Evolutionary conservation across 2,797 vertebrate genomes (phyloP), one percentile per base, ranked within the genome.

Genomic region (Serranus cabrilla): DNA sequence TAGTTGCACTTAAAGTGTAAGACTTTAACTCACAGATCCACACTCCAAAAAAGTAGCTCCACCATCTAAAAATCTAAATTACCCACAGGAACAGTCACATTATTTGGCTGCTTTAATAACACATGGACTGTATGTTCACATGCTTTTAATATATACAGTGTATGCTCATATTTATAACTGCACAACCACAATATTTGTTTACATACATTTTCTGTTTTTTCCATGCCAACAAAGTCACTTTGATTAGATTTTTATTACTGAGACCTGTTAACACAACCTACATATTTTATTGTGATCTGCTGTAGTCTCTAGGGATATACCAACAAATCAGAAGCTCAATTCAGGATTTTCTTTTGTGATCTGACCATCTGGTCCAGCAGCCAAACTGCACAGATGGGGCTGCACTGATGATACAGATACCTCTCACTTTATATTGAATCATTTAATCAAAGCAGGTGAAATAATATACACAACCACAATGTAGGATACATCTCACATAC

Each of bases 381-480:
- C 18, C 5, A 17, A 20, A 23, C 54, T 23, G 0, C 17, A 27
- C 39, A 12, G 47, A 34, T 11, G 18, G n/a, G n/a, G 31, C 31
- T 34, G 31, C 23, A 45, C 14, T 7, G 5, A 62, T 14, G 23
- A n/a, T 42, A 49, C 4, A 62, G 47, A 23, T n/a, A 43, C 3
- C 2, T 39, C 37, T 3, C 13, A 60, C 10, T 27, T 11, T 4
- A 60, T 21, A 31, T 1, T 31, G 2, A 25, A 37, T 23, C 27
- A n/a, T 20, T 20, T 23, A 71, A 18, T 31, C 0, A 62, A 0
- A 52, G 3, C 2, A 73, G 31, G 27, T 18, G 18, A 76, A 84
- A 83, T 75, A 81, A 43, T 37, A 17, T 21, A 78, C 73, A 81
- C 45, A 80, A 49, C 18, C 47, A 67, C 54, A 27, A 59, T 4